Conservation (phyloP, 2,888 invertebrate species). For the Drosophila acutilabella region DNA sequence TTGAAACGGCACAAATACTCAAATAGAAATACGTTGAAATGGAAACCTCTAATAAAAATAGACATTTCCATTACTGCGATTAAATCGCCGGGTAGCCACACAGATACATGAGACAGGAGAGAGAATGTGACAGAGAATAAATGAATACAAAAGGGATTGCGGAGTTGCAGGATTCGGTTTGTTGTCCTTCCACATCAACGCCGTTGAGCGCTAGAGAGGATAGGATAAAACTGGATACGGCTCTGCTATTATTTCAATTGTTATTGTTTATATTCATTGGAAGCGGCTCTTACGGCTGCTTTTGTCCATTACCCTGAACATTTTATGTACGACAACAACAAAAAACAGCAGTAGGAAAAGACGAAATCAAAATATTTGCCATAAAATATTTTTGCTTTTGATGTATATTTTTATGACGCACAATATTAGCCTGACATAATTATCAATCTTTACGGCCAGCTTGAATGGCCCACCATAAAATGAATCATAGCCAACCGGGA, state of each 20-base stretch:
- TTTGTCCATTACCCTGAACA: slow-evolving; percentile 42
- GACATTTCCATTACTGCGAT: slow-evolving; percentile 81
- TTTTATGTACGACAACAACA: slow-evolving; percentile 47
- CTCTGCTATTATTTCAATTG: slow-evolving; percentile 76
- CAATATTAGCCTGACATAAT: slow-evolving; percentile 74
- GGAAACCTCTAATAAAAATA: slow-evolving; percentile 76
- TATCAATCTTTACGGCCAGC: slow-evolving; percentile 75
- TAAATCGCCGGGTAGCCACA: slow-evolving; percentile 64
- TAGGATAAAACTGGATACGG: slow-evolving; percentile 49
- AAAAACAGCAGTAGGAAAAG: background rate
- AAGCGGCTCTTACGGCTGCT: slow-evolving; percentile 21
- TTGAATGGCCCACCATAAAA: slow-evolving; percentile 68
- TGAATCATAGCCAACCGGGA: slow-evolving; percentile 38
- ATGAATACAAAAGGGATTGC: slow-evolving; percentile 24
- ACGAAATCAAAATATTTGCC: slow-evolving; percentile 55
- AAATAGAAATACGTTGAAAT: slow-evolving; percentile 55
- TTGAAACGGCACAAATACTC: slow-evolving; percentile 72
- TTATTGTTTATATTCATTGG: slow-evolving; percentile 80
- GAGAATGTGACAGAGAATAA: slow-evolving; percentile 14
- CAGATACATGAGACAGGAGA: slow-evolving; percentile 18
- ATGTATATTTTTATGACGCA: slow-evolving; percentile 73
- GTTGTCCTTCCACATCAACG: slow-evolving; percentile 49
- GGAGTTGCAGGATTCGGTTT: slow-evolving; percentile 19
- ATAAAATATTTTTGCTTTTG: slow-evolving; percentile 64
- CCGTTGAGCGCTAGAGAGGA: slow-evolving; percentile 24